phyloP scores from a whole-genome alignment of 2,888 invertebrate genomes.

The Nymphalis polychloros region DNA sequence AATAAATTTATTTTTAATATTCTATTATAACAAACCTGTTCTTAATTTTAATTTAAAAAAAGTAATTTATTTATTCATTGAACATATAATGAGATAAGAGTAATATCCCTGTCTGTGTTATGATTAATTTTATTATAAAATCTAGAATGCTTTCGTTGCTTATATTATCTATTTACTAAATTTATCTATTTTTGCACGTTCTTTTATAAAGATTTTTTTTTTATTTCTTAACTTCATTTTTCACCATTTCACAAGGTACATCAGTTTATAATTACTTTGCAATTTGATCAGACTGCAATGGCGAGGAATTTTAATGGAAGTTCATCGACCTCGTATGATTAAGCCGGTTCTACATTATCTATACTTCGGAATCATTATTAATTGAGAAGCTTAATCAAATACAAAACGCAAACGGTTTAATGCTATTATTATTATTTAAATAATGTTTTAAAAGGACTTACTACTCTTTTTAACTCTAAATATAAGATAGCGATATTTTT shows the following conservation, averaged over 20 bases:
- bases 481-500: too few relatives aligned
- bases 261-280: constrained; percentile 1
- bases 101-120: too few relatives aligned
- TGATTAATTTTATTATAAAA: too few relatives aligned
- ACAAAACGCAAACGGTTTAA: not conserved
- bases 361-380: constrained; percentile 3
- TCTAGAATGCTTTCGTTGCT: too few relatives aligned
- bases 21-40: too few relatives aligned
- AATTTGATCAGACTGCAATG: constrained; percentile 19
- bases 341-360: constrained; percentile 21
- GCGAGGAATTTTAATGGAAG: constrained; percentile 16
- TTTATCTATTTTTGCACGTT: not conserved
- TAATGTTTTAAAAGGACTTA: too few relatives aligned
- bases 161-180: not conserved
- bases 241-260: not conserved
- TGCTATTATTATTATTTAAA: not conserved
- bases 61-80: too few relatives aligned
- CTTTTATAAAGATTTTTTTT: not conserved
- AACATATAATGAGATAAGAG: too few relatives aligned
- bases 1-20: too few relatives aligned
- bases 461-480: too few relatives aligned
- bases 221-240: too few relatives aligned
- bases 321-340: constrained; percentile 19
- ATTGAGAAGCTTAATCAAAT: constrained; percentile 8
- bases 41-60: too few relatives aligned